Evolutionary conservation across 2,888 invertebrate genomes (phyloP), one percentile per base, ranked within the genome.

Genomic region (Drosophila neutralis): DNA sequence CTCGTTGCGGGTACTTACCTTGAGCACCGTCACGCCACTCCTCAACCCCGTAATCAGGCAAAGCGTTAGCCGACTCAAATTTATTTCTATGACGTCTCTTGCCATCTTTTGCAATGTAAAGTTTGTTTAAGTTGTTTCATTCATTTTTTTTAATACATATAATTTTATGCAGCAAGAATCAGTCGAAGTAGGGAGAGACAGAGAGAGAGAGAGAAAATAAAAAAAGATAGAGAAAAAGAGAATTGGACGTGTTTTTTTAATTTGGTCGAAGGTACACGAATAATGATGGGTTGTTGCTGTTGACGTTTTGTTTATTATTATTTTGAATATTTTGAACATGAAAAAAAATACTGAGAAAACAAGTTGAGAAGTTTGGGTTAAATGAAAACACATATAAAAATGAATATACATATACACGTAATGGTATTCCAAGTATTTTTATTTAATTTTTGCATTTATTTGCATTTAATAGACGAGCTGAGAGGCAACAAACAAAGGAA

Each of bases 31-130:
- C 95, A 93, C 95, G 95, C 95, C 95, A 95, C 93, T 96, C 96
- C 93, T 96, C 96, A 83, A 95, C 94, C 89, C 95, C 96, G 92
- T 95, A 96, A 93, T 96, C 96, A 80, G 91, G 91, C 77, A 95
- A 93, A 80, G 95, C 94, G 93, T 95, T 94, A 74, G 84, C 84
- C 91, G 94, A 94, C 91, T 95, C 95, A 74, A 94, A 92, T 91
- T 93, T 93, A 91, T 92, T 92, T 89, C 92, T 91, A 91, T 92
- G 90, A 84, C 92, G 92, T 89, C 92, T 91, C 89, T 92, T 92
- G 82, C 93, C 93, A 91, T 91, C 92, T 92, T 84, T 83, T 77
- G 76, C 72, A 78, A 72, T 74, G 73, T 72, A 63, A 76, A 73
- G 70, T 76, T 70, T 66, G 53, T 78, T 53, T 71, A 69, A 11